These are phyloP conservation scores for Oxygymnocypris stewartii DNA, from an alignment of 2,113 vertebrate genomes.

Conservation along the genomic window DNA sequence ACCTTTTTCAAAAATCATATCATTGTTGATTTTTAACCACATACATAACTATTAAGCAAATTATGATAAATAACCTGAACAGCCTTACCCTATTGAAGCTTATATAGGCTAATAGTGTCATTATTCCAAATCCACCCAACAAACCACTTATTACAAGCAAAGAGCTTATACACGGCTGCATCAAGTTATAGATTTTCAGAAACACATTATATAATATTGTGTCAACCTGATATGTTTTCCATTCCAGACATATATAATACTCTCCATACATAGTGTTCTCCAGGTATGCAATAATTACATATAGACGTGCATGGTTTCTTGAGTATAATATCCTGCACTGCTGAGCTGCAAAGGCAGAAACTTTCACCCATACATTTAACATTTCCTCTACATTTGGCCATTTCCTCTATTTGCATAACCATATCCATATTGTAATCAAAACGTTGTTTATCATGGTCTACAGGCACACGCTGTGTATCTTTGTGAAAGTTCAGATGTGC, in stretches of 20 bases:
- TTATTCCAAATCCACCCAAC: conserved; percentile 1
- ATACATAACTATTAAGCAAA: neutral
- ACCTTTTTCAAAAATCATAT: conserved; percentile 3
- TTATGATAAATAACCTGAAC: conserved; percentile 31
- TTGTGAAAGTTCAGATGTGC: conserved; percentile 33
- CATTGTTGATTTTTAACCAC: neutral
- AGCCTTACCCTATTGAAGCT: conserved; percentile 10
- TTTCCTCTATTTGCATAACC: neutral
- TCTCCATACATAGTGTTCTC: conserved; percentile 2
- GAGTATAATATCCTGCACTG: neutral
- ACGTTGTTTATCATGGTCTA: neutral
- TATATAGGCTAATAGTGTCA: neutral
- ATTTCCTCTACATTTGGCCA: neutral
- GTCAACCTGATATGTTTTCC: neutral
- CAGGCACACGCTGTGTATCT: conserved; percentile 1
- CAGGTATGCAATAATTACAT: neutral
- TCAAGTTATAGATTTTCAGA: conserved; percentile 13
- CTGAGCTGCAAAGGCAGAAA: neutral
- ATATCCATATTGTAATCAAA: neutral
- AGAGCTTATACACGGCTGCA: conserved; percentile 1
- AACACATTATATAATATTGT: neutral
- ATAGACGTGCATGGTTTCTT: conserved; percentile 33
- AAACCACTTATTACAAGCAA: conserved; percentile 3
- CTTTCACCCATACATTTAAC: neutral
- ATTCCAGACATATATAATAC: conserved; percentile 18